Base-by-base conservation (phyloP, 2,113 vertebrate species). In the Zingel zingel region DNA sequence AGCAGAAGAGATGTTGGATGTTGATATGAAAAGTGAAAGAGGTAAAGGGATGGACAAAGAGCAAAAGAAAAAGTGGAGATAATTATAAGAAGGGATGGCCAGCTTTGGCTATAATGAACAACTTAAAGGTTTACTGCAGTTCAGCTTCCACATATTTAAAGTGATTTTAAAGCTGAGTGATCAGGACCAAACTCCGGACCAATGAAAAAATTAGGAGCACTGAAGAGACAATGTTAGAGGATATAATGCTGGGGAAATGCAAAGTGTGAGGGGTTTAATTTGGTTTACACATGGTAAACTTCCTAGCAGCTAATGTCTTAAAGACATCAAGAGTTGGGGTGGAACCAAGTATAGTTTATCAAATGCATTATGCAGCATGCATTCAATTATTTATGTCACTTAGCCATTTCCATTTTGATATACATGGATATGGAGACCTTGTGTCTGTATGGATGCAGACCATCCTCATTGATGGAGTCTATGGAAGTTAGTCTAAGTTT, bases 391-490 rank as follows among this genome's bases (percentile, higher is more conserved):
- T n/a, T 58, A 50, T 68, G 54, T 25, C 27, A 68, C 57, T 54
- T 72, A 23, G 65, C 18, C 77, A 87, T 84, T 87, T 66, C 39
- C 59, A 73, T 82, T 71, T 57, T 61, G 18, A 69, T 72, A 79
- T 33, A 50, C 33, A 58, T 63, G 61, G 51, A 67, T 62, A 64
- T 48, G 74, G 39, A 77, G 63, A 58, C 9, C 23, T 23, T 59
- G 70, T 23, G n/a, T 30, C 19, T 16, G 13, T 58, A 58, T 72
- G 69, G 69, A 25, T 57, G 10, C n/a, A 72, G 14, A 48, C 39
- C 23, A 71, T 57, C 53, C 21, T 53, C 36, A 36, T 57, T 2
- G 2, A 18, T 36, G 7, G 33, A 56, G 36, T 56, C 9, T 70
- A 27, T 30, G 14, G 6, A 27, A 27, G 13, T 58, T 51, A 30